phyloP scores from a whole-genome alignment of 2,113 vertebrate genomes.

The Cyanoliseus patagonus region DNA sequence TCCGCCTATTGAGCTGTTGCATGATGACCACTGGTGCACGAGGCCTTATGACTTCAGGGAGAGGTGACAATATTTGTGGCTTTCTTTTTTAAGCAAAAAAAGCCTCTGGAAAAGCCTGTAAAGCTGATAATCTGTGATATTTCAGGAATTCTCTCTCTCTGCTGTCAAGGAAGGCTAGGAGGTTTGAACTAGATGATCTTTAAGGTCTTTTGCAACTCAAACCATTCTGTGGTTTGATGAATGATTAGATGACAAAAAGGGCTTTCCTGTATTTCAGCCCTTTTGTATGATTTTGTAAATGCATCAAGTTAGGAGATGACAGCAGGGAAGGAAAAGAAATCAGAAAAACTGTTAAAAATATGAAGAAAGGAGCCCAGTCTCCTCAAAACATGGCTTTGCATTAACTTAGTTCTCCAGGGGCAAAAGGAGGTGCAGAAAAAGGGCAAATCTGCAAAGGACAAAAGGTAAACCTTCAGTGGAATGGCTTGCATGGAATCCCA shows the following conservation, averaged over 20 bases:
- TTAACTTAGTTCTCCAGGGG: neutral
- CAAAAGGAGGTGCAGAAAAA: neutral
- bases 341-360: neutral
- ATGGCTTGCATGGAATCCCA: neutral
- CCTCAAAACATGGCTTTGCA: neutral
- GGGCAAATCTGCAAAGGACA: neutral
- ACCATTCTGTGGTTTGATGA: neutral
- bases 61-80: too few species aligned
- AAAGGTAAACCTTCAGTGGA: neutral
- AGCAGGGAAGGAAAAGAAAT: neutral
- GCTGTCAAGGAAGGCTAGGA: neutral
- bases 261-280: neutral
- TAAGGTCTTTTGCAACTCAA: neutral
- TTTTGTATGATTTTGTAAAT: neutral
- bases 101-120: neutral
- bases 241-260: neutral
- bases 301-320: neutral
- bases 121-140: neutral
- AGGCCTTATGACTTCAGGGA: neutral
- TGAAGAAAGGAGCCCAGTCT: neutral
- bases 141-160: neutral
- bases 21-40: rapidly evolving
- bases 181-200: neutral
- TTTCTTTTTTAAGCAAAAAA: neutral
- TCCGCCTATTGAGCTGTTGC: rapidly evolving